These are phyloP conservation scores for Sogatella furcifera DNA, from an alignment of 1,140 invertebrate genomes.

Conservation along the genomic window DNA sequence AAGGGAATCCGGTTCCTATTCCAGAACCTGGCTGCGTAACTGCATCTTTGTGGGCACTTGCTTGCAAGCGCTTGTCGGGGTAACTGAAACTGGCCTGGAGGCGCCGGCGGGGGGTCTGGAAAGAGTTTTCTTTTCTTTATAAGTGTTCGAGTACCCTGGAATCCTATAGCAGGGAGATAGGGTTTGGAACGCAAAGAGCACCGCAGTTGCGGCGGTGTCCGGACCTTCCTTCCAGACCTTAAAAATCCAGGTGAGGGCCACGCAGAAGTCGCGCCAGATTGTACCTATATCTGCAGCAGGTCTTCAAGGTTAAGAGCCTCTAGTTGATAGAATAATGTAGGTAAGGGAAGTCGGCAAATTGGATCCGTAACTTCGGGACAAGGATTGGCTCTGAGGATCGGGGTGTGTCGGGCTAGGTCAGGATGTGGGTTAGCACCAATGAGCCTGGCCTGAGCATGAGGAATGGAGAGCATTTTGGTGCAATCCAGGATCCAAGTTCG, in stretches of 20 bases:
- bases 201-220: conserved; percentile 55
- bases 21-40: no score
- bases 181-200: conserved; percentile 53
- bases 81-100: conserved; percentile 54
- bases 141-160: conserved; percentile 59
- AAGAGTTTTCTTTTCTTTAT: conserved; percentile 72
- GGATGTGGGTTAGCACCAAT: no score
- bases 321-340: conserved; percentile 79
- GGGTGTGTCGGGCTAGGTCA: no score
- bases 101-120: no score
- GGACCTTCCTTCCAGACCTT: conserved; percentile 55
- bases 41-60: conserved; percentile 41
- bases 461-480: no score
- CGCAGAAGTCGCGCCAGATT: conserved; percentile 49
- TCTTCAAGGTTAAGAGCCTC: conserved; percentile 83
- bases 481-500: no score
- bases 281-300: conserved; percentile 75
- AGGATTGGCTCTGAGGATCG: conserved; percentile 46
- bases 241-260: no score
- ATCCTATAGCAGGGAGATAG: conserved; percentile 57
- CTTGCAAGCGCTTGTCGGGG: conserved; percentile 54
- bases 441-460: no score
- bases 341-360: conserved; percentile 72
- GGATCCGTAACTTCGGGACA: conserved; percentile 72
- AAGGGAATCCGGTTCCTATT: conserved; percentile 61